Evolutionary conservation across 2,797 vertebrate species (phyloP), one percentile per base, ranked within the genome.

Genomic region (Chaunax sp.): DNA sequence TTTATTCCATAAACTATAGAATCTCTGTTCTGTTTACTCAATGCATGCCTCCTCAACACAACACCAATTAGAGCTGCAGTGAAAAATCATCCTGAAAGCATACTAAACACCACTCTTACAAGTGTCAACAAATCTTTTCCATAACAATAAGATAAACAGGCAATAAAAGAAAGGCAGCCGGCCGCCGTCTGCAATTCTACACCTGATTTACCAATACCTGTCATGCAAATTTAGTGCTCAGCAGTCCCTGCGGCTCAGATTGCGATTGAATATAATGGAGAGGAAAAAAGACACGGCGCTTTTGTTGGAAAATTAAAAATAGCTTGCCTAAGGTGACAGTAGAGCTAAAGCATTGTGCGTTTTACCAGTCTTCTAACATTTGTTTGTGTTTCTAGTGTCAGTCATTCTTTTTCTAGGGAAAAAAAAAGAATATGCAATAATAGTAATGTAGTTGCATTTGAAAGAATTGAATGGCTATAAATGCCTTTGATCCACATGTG

Each of bases 251-350:
- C 35, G 62, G 86, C 83, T 76, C 52, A 23, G 68, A 84, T 72
- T 72, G 71, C 16, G 57, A 19, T 82, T 66, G 47, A 83, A 71
- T 38, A 57, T 22, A 25, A 80, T 64, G 55, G 22, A 49, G 45
- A 13, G 50, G 20, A 61, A 49, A 64, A 45, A 67, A 68, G 57
- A 74, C 43, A 44, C 15, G 54, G 6, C 15, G 69, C 79, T 83
- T 90, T 88, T 88, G 85, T 89, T 84, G 64, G 70, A 70, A 86
- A 89, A 89, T 89, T 88, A 89, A 87, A 91, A 91, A 91, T 89
- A 89, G 76, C 80, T 78, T 63, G 72, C 84, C 87, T 80, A 30
- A 78, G 81, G 90, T 90, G 87, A 89, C 86, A 81, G 77, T 44
- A 78, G 49, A 87, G 64, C 59, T 52, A 79, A 75, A 87, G 69